Conservation (phyloP, 2,888 invertebrate genomes). For the Rugalucina vietnamica region DNA sequence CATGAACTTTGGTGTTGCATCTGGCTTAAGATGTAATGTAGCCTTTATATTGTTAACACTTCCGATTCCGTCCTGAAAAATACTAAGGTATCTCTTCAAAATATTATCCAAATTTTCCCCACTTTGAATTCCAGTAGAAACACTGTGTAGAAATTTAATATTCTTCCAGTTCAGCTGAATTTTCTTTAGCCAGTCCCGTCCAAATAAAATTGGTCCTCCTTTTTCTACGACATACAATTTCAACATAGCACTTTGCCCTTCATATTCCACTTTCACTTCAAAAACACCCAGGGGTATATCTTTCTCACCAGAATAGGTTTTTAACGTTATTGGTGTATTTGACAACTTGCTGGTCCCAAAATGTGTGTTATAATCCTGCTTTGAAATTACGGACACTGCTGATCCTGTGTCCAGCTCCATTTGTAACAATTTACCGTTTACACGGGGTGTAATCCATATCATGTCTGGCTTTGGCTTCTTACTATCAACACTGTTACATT, state of each 20-base stretch:
- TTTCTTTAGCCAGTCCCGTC: conserved; percentile 25
- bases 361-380: not conserved
- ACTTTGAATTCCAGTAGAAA: not conserved
- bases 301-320: conserved; percentile 29
- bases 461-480: not conserved
- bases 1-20: not conserved
- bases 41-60: conserved; percentile 36
- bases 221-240: not conserved
- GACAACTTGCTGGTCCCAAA: not conserved
- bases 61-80: conserved; percentile 17
- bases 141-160: conserved; percentile 17
- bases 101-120: not conserved
- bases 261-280: not conserved
- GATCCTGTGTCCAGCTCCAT: conserved; percentile 53
- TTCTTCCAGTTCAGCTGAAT: conserved; percentile 7
- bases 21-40: conserved; percentile 29
- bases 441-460: not conserved
- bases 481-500: not conserved
- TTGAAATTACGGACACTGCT: conserved; percentile 21
- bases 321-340: not conserved
- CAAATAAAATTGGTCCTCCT: conserved; percentile 21
- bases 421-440: not conserved
- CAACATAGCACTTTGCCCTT: not conserved
- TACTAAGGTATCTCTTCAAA: conserved; percentile 18
- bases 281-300: not conserved